phyloP scores from a whole-genome alignment of 2,113 vertebrate genomes.

The Amphilophus citrinellus region DNA sequence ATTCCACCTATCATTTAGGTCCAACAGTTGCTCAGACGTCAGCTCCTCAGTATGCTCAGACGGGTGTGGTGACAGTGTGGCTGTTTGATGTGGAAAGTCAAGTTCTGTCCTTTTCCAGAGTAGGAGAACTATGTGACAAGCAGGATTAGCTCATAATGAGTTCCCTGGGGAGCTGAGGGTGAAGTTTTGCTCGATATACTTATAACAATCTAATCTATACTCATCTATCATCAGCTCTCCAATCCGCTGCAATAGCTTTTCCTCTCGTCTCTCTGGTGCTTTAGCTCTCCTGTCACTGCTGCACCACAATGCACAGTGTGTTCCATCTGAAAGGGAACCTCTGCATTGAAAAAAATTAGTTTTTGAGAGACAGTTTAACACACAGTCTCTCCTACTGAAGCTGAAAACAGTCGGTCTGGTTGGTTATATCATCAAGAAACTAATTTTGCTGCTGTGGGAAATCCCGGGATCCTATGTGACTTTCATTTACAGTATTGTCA shows the following conservation, averaged over 20 bases:
- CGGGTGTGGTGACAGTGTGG: constrained; percentile 64
- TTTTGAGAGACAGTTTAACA: neutral
- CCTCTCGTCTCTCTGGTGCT: neutral
- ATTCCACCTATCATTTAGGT: constrained; percentile 48
- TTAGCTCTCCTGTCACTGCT: neutral
- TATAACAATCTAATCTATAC: constrained; percentile 55
- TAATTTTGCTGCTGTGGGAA: constrained; percentile 18
- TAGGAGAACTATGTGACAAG: constrained; percentile 63
- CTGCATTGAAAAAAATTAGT: neutral
- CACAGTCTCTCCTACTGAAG: neutral
- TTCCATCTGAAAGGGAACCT: neutral
- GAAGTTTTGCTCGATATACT: constrained; percentile 43
- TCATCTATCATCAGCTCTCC: constrained; percentile 36
- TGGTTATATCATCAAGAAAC: constrained; percentile 25
- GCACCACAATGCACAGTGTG: neutral
- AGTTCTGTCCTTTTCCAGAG: constrained; percentile 53
- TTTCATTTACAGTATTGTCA: constrained; percentile 35
- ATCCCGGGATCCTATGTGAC: constrained; percentile 24
- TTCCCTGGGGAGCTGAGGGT: constrained; percentile 64
- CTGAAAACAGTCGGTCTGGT: constrained; percentile 12
- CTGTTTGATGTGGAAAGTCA: constrained; percentile 73
- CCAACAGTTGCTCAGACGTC: constrained; percentile 38
- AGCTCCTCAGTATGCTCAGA: constrained; percentile 59
- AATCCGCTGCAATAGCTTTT: neutral
- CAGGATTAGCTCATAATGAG: constrained; percentile 75